A percentile compares a stretch with the other conserved stretches of the same genome.
Conservation (phyloP, 2,888 invertebrate genomes). For the Cotesia congregata region DNA sequence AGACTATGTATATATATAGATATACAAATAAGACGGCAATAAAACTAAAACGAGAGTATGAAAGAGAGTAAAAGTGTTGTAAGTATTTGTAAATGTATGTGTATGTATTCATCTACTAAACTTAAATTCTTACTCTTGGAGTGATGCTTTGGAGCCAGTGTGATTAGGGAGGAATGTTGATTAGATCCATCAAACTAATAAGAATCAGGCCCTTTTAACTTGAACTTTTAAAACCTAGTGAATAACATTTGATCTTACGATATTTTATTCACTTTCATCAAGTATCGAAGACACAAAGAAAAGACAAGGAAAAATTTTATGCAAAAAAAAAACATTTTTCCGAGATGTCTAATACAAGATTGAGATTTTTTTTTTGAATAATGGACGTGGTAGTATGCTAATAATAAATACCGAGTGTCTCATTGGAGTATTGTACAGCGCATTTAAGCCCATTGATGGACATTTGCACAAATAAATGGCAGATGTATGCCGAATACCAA, state of each 20-base stretch:
- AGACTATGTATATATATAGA: slow-evolving; percentile 25
- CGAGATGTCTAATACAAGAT: no score
- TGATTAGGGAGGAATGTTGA: slow-evolving; percentile 70
- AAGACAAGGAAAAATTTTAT: no score
- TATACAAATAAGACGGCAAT: slow-evolving; percentile 41
- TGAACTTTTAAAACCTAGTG: not conserved
- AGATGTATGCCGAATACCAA: not conserved
- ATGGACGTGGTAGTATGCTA: no score
- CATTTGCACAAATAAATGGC: not conserved
- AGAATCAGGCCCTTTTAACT: not conserved
- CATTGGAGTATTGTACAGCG: not conserved
- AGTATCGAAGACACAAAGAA: no score
- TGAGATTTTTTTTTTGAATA: no score
- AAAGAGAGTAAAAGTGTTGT: slow-evolving; percentile 34
- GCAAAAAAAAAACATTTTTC: no score
- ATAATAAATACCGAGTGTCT: not conserved
- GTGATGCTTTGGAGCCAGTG: slow-evolving; percentile 54
- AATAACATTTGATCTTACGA: no score
- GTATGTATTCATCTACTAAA: no score
- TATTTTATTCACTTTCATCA: no score
- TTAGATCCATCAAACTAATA: slow-evolving; percentile 66
- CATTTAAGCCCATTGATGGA: not conserved
- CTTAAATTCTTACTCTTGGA: slow-evolving; percentile 4
- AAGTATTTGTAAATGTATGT: not conserved
- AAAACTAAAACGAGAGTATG: slow-evolving; percentile 39